Evolutionary conservation across 2,888 invertebrate genomes (phyloP).

Genomic region (Rhimphoctona megacephalus): DNA sequence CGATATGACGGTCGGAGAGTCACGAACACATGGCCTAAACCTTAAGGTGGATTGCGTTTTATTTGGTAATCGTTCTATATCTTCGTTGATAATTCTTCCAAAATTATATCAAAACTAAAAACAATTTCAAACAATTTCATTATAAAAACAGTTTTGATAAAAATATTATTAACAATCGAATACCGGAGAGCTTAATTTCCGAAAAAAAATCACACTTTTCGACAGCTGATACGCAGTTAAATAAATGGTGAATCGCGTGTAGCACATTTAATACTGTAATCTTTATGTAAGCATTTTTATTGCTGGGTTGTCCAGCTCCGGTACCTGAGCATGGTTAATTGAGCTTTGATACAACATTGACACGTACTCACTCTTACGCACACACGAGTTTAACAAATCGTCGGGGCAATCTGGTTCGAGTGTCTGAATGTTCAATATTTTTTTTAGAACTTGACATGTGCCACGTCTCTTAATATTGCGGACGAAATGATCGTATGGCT

Average conservation of each 20-base stretch:
- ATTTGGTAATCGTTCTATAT: background rate
- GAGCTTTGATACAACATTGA: constrained; percentile 6
- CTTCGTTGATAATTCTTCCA: background rate
- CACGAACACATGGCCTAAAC: constrained; percentile 1
- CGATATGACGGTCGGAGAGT: constrained; percentile 18
- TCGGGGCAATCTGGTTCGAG: background rate
- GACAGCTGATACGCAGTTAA: background rate
- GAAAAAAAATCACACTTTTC: background rate
- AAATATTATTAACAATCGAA: background rate
- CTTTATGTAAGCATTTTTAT: constrained; percentile 34
- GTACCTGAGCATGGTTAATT: constrained; percentile 14
- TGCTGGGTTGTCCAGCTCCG: constrained; percentile 10
- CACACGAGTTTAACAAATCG: background rate
- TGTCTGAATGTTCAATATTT: background rate
- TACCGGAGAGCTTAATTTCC: background rate
- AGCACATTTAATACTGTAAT: constrained; percentile 13
- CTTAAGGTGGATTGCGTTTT: background rate
- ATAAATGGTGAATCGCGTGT: constrained; percentile 6
- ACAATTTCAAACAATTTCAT: background rate
- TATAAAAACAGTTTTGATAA: background rate
- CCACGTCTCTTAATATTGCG: background rate
- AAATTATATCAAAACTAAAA: background rate
- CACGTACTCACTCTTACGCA: background rate
- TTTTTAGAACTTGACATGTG: background rate
- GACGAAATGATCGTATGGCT: background rate